Conservation (phyloP, 1,140 invertebrate species). For the Drosophila lini region DNA sequence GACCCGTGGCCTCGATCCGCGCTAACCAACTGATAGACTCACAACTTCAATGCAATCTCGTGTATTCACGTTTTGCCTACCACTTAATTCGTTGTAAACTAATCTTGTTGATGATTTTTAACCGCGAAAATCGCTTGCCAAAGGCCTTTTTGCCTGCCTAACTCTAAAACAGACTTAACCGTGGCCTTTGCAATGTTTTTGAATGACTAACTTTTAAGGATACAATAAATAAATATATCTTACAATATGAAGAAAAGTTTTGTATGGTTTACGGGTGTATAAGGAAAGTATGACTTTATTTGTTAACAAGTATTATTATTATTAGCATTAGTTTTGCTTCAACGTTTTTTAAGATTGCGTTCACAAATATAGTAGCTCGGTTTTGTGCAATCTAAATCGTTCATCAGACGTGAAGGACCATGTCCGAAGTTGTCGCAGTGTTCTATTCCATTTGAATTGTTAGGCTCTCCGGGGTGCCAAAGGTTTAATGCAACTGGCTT, state of each 20-base stretch:
- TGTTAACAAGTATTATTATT: background rate
- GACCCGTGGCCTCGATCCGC: conserved; percentile 15
- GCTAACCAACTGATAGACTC: conserved; percentile 53
- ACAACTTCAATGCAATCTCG: conserved; percentile 59
- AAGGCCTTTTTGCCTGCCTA: conserved; percentile 56
- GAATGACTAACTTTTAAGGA: conserved; percentile 67
- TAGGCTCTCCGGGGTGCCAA: conserved; percentile 21
- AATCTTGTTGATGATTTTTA: conserved; percentile 72
- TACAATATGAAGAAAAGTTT: background rate
- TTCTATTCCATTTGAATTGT: background rate
- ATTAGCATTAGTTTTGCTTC: background rate
- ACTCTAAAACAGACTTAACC: conserved; percentile 50
- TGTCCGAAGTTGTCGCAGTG: conserved; percentile 10
- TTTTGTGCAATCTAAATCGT: background rate
- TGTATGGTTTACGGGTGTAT: background rate
- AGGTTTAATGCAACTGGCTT: background rate
- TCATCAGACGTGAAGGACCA: background rate
- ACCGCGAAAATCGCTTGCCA: conserved; percentile 55
- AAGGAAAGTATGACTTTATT: background rate
- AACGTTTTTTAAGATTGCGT: too few relatives aligned
- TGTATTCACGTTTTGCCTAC: conserved; percentile 35
- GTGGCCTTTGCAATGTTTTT: conserved; percentile 58
- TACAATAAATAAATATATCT: conserved; percentile 51
- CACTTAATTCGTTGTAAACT: conserved; percentile 58
- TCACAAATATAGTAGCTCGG: background rate